These are phyloP conservation scores for Coreius guichenoti DNA, from an alignment of 2,797 vertebrate species.

Conservation along the genomic window DNA sequence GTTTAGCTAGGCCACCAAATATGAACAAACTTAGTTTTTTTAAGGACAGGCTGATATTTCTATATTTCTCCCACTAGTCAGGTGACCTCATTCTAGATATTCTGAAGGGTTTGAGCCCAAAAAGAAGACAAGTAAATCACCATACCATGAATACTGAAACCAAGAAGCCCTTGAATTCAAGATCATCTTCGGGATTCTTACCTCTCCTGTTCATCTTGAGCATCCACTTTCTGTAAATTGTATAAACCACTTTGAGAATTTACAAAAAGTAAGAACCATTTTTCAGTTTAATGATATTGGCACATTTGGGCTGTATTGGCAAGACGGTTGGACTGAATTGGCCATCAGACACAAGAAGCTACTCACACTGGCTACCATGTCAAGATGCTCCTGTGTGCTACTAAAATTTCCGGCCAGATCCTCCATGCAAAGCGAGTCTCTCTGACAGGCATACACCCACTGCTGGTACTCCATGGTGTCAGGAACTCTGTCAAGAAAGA, in stretches of 20 bases:
- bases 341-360: background rate
- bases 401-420: constrained; percentile 94
- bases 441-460: constrained; percentile 91
- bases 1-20: constrained; percentile 52
- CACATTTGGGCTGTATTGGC: constrained; percentile 13
- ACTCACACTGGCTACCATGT: constrained; percentile 87
- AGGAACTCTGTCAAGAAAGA: constrained; percentile 94
- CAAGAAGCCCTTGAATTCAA: constrained; percentile 4
- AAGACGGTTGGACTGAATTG: background rate
- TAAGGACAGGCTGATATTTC: constrained; percentile 40
- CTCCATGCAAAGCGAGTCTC: constrained; percentile 89
- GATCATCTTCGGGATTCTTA: constrained; percentile 61
- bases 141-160: constrained; percentile 24
- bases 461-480: constrained; percentile 86
- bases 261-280: background rate
- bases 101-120: constrained; percentile 21
- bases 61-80: constrained; percentile 48
- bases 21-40: constrained; percentile 51
- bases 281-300: constrained; percentile 17
- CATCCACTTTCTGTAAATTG: constrained; percentile 71
- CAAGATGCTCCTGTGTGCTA: constrained; percentile 89
- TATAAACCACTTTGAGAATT: constrained; percentile 25
- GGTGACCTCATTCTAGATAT: constrained; percentile 44
- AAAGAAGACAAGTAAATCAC: constrained; percentile 10
- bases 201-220: constrained; percentile 69